phyloP scores from a whole-genome alignment of 2,113 vertebrate genomes.

The Ginglymostoma cirratum region DNA sequence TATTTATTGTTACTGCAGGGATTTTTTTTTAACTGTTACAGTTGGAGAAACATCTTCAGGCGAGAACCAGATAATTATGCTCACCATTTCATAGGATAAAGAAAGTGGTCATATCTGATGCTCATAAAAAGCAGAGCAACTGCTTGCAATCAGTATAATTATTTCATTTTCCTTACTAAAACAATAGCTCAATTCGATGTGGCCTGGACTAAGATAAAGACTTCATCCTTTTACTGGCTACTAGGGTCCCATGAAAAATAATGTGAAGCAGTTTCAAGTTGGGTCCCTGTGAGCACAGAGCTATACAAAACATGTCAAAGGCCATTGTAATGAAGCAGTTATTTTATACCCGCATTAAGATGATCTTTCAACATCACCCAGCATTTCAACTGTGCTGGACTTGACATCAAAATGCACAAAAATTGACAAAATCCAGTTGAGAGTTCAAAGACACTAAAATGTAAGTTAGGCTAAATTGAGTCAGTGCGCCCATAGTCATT shows the following conservation, averaged over 20 bases:
- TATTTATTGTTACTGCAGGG: too few species aligned
- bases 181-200: background rate
- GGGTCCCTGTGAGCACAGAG: background rate
- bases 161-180: background rate
- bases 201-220: too few species aligned
- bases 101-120: background rate
- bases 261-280: background rate
- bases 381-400: background rate
- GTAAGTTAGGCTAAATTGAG: background rate
- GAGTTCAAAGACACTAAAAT: background rate
- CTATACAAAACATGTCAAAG: background rate
- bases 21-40: background rate
- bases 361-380: background rate
- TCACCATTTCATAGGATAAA: background rate
- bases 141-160: background rate
- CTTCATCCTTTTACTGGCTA: background rate
- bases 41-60: background rate
- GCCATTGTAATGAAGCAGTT: background rate
- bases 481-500: background rate
- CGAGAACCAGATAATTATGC: background rate
- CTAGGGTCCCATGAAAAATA: background rate
- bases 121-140: background rate
- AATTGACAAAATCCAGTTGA: background rate
- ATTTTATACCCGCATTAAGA: background rate
- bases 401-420: background rate